These are phyloP conservation scores for Bicyclus anynana DNA, from an alignment of 1,140 invertebrate species.

Conservation along the genomic window DNA sequence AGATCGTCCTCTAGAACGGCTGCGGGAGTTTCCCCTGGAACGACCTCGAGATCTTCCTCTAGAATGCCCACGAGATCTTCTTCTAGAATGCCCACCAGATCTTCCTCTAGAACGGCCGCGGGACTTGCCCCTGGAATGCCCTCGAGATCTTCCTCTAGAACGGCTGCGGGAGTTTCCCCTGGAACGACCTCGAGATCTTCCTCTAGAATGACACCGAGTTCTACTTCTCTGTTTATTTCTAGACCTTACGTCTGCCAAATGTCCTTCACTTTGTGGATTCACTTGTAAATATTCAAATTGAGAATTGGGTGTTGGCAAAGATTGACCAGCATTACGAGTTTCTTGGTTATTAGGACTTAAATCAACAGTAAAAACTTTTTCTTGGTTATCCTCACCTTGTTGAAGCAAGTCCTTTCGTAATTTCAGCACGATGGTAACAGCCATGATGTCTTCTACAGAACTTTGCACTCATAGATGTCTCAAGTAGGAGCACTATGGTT, in stretches of 20 bases:
- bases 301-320: too few species aligned
- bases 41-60: constrained; percentile 4
- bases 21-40: constrained; percentile 11
- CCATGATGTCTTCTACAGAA: constrained; percentile 3
- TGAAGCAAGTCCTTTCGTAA: constrained; percentile 6
- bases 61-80: constrained; percentile 10
- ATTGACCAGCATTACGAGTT: neutral
- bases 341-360: neutral
- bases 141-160: constrained; percentile 8
- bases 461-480: neutral
- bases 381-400: constrained; percentile 12
- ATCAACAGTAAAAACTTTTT: constrained; percentile 11
- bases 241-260: neutral
- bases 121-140: constrained; percentile 5
- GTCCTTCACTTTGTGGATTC: neutral
- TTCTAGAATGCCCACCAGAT: constrained; percentile 17
- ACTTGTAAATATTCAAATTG: neutral
- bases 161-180: constrained; percentile 4
- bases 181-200: constrained; percentile 2
- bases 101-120: constrained; percentile 12
- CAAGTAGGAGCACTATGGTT: neutral
- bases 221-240: neutral
- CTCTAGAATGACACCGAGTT: constrained; percentile 1
- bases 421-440: constrained; percentile 8
- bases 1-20: constrained; percentile 9